Conservation (phyloP, 2,888 invertebrate genomes). For the Ennomos fuscantarius region DNA sequence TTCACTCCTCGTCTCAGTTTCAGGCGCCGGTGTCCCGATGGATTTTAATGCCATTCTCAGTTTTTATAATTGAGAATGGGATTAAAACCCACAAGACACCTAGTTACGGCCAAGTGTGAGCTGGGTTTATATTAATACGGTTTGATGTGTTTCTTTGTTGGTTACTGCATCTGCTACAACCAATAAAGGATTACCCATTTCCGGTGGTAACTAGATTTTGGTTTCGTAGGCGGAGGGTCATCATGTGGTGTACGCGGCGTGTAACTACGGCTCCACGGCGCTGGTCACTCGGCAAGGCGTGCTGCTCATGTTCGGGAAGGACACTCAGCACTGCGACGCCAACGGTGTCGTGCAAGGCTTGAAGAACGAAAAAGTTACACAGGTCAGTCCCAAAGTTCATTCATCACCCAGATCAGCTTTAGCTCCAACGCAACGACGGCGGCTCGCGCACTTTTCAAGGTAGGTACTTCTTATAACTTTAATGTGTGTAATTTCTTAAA, state of each 20-base stretch:
- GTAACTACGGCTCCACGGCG: slow-evolving; percentile 97
- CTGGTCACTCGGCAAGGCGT: slow-evolving; percentile 96
- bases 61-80: not conserved
- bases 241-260: slow-evolving; percentile 92
- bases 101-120: not conserved
- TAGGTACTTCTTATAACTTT: too few relatives aligned
- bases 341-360: slow-evolving; percentile 90
- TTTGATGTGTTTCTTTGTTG: not conserved
- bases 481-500: too few relatives aligned
- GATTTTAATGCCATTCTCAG: not conserved
- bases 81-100: not conserved
- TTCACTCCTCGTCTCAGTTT: not conserved
- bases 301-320: slow-evolving; percentile 97
- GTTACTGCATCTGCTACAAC: too few relatives aligned
- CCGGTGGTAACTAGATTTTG: slow-evolving; percentile 1
- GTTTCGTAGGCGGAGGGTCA: slow-evolving; percentile 88
- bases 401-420: not conserved
- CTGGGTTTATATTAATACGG: not conserved
- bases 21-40: not conserved
- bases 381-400: slow-evolving; percentile 62
- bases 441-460: too few relatives aligned
- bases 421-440: too few relatives aligned
- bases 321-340: slow-evolving; percentile 93
- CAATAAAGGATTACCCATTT: not conserved
- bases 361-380: slow-evolving; percentile 88